These are phyloP conservation scores for Actinemys pallida DNA, from an alignment of 2,113 vertebrate genomes.

Conservation along the genomic window DNA sequence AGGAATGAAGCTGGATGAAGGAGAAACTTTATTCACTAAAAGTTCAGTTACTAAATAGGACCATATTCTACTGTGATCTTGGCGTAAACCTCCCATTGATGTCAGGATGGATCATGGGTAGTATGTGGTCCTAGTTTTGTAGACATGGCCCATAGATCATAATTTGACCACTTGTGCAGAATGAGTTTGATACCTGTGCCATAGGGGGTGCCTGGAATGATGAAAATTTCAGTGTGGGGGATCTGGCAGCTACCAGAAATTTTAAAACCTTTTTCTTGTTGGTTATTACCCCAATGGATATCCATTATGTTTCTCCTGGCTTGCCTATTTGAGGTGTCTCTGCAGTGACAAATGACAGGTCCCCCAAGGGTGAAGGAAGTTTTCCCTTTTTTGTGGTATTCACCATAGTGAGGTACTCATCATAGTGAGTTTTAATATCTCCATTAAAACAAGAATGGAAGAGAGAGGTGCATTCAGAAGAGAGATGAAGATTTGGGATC, in stretches of 20 bases:
- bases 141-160: not conserved
- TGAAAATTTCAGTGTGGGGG: not conserved
- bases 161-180: conserved; percentile 5
- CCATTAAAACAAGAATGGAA: not conserved
- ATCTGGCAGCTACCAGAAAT: not conserved
- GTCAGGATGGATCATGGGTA: conserved; percentile 2
- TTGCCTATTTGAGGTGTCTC: not conserved
- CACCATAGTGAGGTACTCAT: not conserved
- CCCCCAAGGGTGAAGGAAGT: not conserved
- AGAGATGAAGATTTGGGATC: not conserved
- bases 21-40: conserved; percentile 11
- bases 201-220: not conserved
- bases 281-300: not conserved
- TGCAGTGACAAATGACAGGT: not conserved
- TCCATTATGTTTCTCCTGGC: not conserved
- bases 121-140: not conserved
- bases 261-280: conserved; percentile 2
- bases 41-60: conserved; percentile 6
- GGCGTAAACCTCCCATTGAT: not conserved
- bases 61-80: not conserved
- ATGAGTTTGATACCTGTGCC: not conserved
- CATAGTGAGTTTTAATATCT: not conserved
- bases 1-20: not conserved
- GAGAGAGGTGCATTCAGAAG: not conserved
- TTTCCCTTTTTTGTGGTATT: not conserved